Evolutionary conservation across 1,140 invertebrate genomes (phyloP).

Genomic region (Rhopalosiphum padi): DNA sequence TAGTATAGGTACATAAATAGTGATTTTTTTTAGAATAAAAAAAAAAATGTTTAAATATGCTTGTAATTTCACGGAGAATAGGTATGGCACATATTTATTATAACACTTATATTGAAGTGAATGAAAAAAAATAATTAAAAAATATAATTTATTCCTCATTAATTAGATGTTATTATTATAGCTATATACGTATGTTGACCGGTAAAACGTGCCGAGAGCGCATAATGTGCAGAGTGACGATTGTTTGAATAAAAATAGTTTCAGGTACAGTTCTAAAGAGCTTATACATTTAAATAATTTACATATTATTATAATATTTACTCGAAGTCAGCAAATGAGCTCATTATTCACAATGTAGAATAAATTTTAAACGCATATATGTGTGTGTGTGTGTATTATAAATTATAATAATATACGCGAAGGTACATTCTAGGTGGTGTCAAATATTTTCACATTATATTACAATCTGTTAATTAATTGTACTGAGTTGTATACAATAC

Average conservation of each 20-base stretch:
- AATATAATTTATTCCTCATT: not conserved
- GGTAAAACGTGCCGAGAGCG: not conserved
- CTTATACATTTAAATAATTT: not conserved
- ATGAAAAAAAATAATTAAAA: not conserved
- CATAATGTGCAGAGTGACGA: not conserved
- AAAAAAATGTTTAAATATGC: not conserved
- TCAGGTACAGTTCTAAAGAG: not conserved
- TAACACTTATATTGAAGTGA: not conserved
- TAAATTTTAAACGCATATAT: not conserved
- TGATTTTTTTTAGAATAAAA: not conserved
- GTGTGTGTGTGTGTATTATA: not conserved
- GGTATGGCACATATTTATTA: not conserved
- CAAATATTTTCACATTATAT: not conserved
- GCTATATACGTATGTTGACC: not conserved
- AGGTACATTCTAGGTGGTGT: not conserved
- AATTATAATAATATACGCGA: not conserved
- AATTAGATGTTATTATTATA: not conserved
- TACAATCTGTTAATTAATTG: conserved; percentile 3
- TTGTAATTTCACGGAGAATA: not conserved
- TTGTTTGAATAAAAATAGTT: not conserved
- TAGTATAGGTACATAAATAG: not conserved
- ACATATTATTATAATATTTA: conserved; percentile 12
- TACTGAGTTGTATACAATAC: not conserved
- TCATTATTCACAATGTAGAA: not conserved
- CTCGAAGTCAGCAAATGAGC: not conserved